Conservation (phyloP, 2,888 invertebrate genomes). For the Parnassius smintheus region DNA sequence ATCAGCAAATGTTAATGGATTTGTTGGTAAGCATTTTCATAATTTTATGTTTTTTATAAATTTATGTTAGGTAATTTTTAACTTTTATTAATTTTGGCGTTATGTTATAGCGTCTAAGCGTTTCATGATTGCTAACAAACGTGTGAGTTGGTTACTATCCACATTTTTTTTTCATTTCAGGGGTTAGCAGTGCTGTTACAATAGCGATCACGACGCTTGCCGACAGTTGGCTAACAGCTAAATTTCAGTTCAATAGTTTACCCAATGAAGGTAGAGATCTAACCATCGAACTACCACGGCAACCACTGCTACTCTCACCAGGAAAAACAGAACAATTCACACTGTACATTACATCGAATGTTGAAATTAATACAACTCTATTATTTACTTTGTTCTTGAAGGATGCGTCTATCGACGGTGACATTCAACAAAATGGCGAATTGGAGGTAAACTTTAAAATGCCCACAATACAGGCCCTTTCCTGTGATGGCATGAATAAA, state of each 20-base stretch:
- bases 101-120: too few relatives aligned
- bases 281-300: conserved; percentile 59
- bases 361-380: conserved; percentile 50
- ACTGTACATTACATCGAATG: conserved; percentile 56
- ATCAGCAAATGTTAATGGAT: conserved; percentile 52
- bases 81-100: too few relatives aligned
- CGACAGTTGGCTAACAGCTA: conserved; percentile 67
- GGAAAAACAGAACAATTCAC: conserved; percentile 59
- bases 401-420: conserved; percentile 59
- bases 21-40: conserved; percentile 57
- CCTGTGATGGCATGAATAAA: conserved; percentile 62
- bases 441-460: conserved; percentile 56
- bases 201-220: conserved; percentile 56
- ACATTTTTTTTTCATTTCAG: conserved; percentile 37
- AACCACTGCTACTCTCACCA: conserved; percentile 62
- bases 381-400: conserved; percentile 54
- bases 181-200: conserved; percentile 50
- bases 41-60: neutral
- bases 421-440: conserved; percentile 51
- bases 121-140: too few relatives aligned
- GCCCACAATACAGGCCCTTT: conserved; percentile 65
- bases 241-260: conserved; percentile 53
- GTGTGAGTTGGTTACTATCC: too few relatives aligned
- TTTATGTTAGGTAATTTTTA: too few relatives aligned
- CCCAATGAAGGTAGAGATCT: conserved; percentile 48